These are phyloP conservation scores for Ochropleura plecta DNA, from an alignment of 2,888 invertebrate genomes.

Conservation along the genomic window DNA sequence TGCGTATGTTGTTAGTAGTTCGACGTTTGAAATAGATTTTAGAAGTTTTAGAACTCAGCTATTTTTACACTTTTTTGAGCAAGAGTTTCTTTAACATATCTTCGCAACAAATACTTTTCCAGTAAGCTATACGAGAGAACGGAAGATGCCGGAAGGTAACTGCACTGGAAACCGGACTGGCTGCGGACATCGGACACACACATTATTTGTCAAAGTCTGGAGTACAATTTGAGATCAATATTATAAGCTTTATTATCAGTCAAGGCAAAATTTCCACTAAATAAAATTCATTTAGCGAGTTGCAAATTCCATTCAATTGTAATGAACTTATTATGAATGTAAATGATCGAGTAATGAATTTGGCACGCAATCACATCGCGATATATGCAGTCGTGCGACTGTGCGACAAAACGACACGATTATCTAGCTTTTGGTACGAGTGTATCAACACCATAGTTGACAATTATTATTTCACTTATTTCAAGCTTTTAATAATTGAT, in stretches of 20 bases:
- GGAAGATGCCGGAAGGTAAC: background rate
- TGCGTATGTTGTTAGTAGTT: background rate
- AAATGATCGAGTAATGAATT: constrained; percentile 35
- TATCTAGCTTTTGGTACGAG: constrained; percentile 7
- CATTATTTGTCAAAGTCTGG: background rate
- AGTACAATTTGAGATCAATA: background rate
- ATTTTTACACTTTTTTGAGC: background rate
- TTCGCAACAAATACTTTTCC: background rate
- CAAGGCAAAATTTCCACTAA: background rate
- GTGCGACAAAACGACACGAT: constrained; percentile 8
- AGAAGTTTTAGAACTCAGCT: constrained; percentile 5
- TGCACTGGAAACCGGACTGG: background rate
- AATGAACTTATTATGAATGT: constrained; percentile 15
- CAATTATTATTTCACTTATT: constrained; percentile 12
- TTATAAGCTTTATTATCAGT: background rate
- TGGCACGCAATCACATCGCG: constrained; percentile 17
- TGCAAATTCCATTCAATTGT: constrained; percentile 5
- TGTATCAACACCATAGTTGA: constrained; percentile 5
- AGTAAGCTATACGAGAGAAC: background rate
- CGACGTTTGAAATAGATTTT: background rate
- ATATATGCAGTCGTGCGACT: background rate
- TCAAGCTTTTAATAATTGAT: background rate
- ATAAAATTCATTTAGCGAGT: background rate
- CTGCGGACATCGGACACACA: background rate
- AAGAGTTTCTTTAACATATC: background rate